Base-by-base conservation (phyloP, 2,888 invertebrate genomes). In the Artemia sinica region DNA sequence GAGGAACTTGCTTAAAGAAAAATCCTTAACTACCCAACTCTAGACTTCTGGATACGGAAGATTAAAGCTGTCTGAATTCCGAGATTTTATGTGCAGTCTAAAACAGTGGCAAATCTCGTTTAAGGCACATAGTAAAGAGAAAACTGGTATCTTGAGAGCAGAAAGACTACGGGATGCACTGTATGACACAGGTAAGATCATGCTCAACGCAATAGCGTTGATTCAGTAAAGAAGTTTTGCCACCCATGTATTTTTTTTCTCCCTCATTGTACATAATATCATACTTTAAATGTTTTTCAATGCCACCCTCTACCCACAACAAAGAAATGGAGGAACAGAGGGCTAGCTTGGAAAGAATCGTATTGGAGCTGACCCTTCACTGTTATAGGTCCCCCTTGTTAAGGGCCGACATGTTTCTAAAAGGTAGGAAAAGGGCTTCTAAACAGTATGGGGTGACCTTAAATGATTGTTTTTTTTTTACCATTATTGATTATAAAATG, bases 81-180 rank as follows among this genome's bases (percentile, higher is more conserved):
- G 90, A 77, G 91, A 92, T 75, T 82, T 93, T 72, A 90, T 93
- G 86, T 90, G 89, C 75, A 92, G 91, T 75, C 78, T 93, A 66
- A 92, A 91, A 75, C 85, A 87, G 71, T 92, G 92, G 92, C 92
- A 93, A 76, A 85, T 87, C 41, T 86, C 90, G 2, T 93, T 93
- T 78, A 89, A 89, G 77, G 87, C 86, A 74, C 91, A 93, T 76
- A 88, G 91, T 8, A 87, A 89, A 75, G 91, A 92, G 77, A 91
- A 91, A 77, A 89, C 90, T 71, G 92, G 92, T 2, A 90, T 93
- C 13, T 79, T 93, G 49, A 85, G 89, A 74, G 91, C 91, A 0
- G 93, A 93, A 78, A 81, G 90, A 72, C 79, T 92, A 69, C 81
- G 87, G 50, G 91, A 92, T 75, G 91, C 91, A 0, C 79, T 93